These are phyloP conservation scores for Azorinus chamasolen DNA, from an alignment of 2,888 invertebrate species.

Conservation along the genomic window DNA sequence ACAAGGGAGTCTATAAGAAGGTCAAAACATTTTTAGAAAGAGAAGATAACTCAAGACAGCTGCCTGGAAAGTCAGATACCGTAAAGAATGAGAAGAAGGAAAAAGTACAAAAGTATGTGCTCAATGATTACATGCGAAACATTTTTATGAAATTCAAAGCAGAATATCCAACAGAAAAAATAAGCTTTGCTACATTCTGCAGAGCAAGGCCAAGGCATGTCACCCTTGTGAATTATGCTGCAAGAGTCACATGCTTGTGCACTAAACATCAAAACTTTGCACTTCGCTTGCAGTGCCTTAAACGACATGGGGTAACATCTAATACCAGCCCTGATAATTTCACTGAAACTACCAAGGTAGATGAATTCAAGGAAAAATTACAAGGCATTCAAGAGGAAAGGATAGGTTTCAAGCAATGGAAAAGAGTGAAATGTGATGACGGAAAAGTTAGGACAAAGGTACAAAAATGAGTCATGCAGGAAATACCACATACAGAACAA, in stretches of 20 bases:
- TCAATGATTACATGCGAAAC: slow-evolving; percentile 36
- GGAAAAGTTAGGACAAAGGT: too few species aligned
- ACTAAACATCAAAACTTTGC: too few species aligned
- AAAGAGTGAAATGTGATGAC: too few species aligned
- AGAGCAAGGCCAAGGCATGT: slow-evolving; percentile 34
- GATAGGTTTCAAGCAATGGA: too few species aligned
- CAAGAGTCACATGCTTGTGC: too few species aligned
- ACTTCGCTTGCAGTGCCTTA: too few species aligned
- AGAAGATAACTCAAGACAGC: slow-evolving; percentile 42
- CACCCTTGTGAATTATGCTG: slow-evolving; percentile 31
- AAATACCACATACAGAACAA: too few species aligned
- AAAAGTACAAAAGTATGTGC: slow-evolving; percentile 35
- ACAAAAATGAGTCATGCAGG: too few species aligned
- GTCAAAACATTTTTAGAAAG: slow-evolving; percentile 28
- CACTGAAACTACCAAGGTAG: not conserved
- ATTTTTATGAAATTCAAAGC: slow-evolving; percentile 31
- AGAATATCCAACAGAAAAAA: slow-evolving; percentile 11
- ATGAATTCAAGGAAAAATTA: slow-evolving; percentile 15
- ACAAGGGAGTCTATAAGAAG: too few species aligned
- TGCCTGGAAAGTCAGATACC: slow-evolving; percentile 45
- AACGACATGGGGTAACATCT: too few species aligned
- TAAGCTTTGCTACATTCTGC: slow-evolving; percentile 38
- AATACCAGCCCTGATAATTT: slow-evolving; percentile 32
- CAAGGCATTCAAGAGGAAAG: too few species aligned
- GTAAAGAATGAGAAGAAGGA: slow-evolving; percentile 24